Conservation (phyloP, 37 sponge, comb jelly and placozoan genomes). For the Beroe ovata region DNA sequence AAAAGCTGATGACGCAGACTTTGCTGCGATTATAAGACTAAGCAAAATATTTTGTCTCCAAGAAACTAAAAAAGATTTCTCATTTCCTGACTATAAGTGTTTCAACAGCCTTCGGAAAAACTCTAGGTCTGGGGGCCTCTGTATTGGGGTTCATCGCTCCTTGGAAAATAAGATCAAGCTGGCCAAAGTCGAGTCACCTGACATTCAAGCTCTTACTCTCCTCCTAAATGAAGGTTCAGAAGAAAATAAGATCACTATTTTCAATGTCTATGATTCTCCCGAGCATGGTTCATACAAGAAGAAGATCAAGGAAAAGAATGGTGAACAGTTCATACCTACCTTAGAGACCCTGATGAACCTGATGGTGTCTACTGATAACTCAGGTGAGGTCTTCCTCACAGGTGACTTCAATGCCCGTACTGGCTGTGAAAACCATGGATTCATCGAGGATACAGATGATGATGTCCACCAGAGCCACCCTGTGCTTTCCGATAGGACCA, state of each 20-base stretch:
- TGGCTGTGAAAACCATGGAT: background rate
- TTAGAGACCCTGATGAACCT: background rate
- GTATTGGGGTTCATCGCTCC: conserved; percentile 14
- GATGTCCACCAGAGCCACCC: background rate
- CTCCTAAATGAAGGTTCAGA: background rate
- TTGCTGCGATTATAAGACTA: background rate
- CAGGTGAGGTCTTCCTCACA: background rate
- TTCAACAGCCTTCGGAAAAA: conserved; percentile 5
- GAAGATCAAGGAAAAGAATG: background rate
- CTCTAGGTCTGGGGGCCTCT: conserved; percentile 29
- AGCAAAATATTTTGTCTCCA: conserved; percentile 53
- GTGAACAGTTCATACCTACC: background rate
- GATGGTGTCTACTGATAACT: background rate
- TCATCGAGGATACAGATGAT: background rate
- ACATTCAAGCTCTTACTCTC: conserved; percentile 12
- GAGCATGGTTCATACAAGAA: conserved; percentile 29
- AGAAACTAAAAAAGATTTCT: conserved; percentile 22
- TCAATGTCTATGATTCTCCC: conserved; percentile 49
- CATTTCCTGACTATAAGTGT: conserved; percentile 3
- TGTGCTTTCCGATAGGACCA: background rate
- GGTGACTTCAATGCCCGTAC: background rate
- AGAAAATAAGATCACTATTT: background rate
- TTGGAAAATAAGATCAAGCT: background rate
- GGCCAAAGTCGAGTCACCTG: background rate
- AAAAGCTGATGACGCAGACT: conserved; percentile 27